A percentile compares a stretch with the other conserved stretches of the same genome.
phyloP scores from a whole-genome alignment of 1,140 invertebrate species.

The Saccostrea cuccullata region DNA sequence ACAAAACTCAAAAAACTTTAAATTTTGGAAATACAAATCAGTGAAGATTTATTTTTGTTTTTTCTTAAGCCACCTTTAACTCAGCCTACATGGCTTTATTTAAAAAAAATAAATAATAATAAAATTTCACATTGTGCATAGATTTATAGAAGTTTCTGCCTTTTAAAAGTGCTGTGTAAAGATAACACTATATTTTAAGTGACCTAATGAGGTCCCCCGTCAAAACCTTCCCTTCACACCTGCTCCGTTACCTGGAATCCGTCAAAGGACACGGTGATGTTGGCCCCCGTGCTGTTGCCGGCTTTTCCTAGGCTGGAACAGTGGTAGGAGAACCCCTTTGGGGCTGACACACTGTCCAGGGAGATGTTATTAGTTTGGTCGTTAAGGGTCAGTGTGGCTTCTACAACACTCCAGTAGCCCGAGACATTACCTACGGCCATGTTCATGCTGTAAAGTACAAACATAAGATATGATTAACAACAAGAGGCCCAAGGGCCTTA shows the following conservation, averaged over 20 bases:
- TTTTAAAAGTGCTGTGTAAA: no score
- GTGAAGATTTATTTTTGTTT: no score
- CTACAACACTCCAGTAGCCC: not conserved
- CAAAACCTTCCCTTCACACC: not conserved
- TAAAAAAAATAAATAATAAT: no score
- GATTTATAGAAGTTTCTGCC: no score
- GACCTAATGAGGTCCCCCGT: not conserved
- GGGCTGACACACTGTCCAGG: conserved; percentile 39
- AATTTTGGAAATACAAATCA: no score
- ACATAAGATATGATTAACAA: not conserved
- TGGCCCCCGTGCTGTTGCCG: not conserved
- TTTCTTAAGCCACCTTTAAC: no score
- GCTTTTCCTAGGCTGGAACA: conserved; percentile 44
- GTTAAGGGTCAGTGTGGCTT: not conserved
- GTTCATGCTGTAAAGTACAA: not conserved
- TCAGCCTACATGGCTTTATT: no score
- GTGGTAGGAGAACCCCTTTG: conserved; percentile 54
- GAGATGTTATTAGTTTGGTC: not conserved
- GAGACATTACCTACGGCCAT: not conserved
- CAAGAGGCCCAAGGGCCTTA: no score
- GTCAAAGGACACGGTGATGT: conserved; percentile 47
- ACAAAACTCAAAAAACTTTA: no score
- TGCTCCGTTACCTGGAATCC: conserved; percentile 54
- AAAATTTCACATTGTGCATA: no score
- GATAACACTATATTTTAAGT: no score